phyloP scores from a whole-genome alignment of 2,113 vertebrate species.

The Camelus bactrianus region DNA sequence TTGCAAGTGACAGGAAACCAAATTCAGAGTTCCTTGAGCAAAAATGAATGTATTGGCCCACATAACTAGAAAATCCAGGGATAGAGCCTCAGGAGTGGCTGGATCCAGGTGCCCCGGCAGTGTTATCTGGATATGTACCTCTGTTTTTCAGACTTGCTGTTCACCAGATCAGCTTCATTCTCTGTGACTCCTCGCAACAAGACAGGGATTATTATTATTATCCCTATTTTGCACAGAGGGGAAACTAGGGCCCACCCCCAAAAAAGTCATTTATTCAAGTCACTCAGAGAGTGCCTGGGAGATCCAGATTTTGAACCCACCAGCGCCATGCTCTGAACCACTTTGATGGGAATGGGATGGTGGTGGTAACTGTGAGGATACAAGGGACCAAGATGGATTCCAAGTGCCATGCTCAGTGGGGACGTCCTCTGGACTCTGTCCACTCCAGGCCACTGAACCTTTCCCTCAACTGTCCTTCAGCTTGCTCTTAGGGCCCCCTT shows the following conservation, averaged over 20 bases:
- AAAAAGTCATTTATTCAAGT: background rate
- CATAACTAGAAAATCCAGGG: background rate
- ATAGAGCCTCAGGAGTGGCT: background rate
- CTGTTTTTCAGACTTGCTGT: background rate
- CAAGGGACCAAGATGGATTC: too few relatives aligned
- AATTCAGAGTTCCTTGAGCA: background rate
- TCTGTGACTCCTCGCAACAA: background rate
- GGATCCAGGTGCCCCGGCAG: background rate
- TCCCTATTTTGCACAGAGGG: background rate
- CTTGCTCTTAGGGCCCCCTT: background rate
- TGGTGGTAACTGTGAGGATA: background rate
- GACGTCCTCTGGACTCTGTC: background rate
- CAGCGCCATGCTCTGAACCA: background rate
- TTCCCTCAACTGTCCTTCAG: background rate
- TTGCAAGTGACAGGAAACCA: slow-evolving; percentile 6
- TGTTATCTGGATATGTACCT: background rate
- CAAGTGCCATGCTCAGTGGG: background rate
- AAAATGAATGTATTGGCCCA: background rate
- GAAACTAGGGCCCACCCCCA: background rate
- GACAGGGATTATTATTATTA: background rate
- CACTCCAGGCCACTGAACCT: background rate
- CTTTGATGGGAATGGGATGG: background rate
- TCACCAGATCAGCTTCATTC: background rate
- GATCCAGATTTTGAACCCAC: background rate
- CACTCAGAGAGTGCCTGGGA: background rate